These are phyloP conservation scores for Limanda limanda DNA, from an alignment of 2,113 vertebrate genomes.

Conservation along the genomic window DNA sequence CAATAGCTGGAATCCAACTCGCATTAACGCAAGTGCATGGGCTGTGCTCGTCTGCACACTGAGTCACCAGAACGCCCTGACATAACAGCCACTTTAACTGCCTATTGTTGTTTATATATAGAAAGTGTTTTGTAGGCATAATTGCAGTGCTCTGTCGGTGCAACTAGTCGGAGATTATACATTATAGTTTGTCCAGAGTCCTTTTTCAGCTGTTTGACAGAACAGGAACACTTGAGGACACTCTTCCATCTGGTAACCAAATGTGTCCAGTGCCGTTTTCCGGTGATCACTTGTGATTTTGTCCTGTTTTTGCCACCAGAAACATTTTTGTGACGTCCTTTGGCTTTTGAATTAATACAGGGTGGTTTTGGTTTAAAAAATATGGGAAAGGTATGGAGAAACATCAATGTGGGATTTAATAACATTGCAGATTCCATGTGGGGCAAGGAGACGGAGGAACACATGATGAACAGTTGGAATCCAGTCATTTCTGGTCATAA, in stretches of 20 bases:
- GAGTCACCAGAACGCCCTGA: slow-evolving; percentile 68
- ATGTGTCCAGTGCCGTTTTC: slow-evolving; percentile 5
- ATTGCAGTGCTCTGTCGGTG: slow-evolving; percentile 57
- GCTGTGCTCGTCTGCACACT: slow-evolving; percentile 47
- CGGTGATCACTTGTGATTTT: not conserved
- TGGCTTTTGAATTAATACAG: not conserved
- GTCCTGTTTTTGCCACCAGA: not conserved
- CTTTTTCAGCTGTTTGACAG: slow-evolving; percentile 23
- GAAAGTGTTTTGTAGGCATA: slow-evolving; percentile 73
- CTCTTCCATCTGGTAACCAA: not conserved
- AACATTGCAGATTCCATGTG: too few species aligned
- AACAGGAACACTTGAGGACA: not conserved
- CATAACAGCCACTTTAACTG: slow-evolving; percentile 69
- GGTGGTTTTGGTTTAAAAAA: too few species aligned
- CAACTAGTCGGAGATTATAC: slow-evolving; percentile 61
- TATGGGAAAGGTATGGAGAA: too few species aligned
- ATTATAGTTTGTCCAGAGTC: slow-evolving; percentile 35
- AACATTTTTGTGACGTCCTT: not conserved
- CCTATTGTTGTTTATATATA: slow-evolving; percentile 79
- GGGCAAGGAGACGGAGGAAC: too few species aligned
- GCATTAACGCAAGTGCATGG: slow-evolving; percentile 22
- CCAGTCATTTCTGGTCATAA: too few species aligned
- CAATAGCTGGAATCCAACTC: slow-evolving; percentile 29
- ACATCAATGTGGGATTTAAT: too few species aligned
- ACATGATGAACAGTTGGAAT: too few species aligned